These are phyloP conservation scores for Hydropotes inermis DNA, from an alignment of 2,113 vertebrate species.

Conservation along the genomic window DNA sequence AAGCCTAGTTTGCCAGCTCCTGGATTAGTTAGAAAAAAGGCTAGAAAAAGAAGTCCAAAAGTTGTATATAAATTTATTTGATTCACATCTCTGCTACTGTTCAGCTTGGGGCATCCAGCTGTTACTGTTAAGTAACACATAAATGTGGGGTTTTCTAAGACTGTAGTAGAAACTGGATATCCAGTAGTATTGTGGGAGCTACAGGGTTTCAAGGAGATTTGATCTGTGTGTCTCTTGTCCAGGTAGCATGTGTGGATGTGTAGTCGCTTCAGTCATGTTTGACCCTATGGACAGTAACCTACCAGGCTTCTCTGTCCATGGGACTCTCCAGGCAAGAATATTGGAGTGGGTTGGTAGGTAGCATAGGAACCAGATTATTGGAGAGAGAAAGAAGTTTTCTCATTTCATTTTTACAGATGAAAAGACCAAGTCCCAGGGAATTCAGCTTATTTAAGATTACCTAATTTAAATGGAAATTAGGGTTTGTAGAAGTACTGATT, in stretches of 20 bases:
- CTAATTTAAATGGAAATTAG: not conserved
- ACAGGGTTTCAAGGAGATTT: not conserved
- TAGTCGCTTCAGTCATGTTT: not conserved
- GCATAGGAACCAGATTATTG: not conserved
- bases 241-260: not conserved
- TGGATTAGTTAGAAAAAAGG: not conserved
- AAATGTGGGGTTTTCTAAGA: not conserved
- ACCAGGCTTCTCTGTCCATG: not conserved
- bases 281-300: not conserved
- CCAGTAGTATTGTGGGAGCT: not conserved
- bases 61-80: not conserved
- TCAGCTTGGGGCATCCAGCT: not conserved
- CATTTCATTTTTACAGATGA: not conserved
- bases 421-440: not conserved
- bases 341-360: not conserved
- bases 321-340: not conserved
- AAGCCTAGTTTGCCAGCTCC: not conserved
- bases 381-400: not conserved
- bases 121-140: not conserved
- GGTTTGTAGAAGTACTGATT: not conserved
- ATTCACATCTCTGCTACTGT: not conserved
- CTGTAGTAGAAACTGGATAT: not conserved
- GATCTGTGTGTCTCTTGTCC: not conserved
- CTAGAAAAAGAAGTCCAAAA: not conserved
- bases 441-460: not conserved